phyloP scores from a whole-genome alignment of 2,113 vertebrate genomes.

The Uropsilus gracilis region DNA sequence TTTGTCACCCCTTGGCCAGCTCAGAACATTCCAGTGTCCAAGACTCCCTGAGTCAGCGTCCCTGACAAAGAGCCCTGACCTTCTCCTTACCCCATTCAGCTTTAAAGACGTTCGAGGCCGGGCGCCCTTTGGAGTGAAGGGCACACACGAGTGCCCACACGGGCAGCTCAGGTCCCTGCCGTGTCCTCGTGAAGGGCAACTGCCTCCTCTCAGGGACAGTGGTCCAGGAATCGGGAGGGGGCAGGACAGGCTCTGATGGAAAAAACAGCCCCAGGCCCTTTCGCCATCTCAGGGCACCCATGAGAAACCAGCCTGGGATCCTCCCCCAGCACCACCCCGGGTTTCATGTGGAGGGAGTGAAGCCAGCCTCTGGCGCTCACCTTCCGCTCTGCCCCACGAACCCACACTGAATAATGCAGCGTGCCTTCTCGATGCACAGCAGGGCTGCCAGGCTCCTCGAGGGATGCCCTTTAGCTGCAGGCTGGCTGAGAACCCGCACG shows the following conservation, averaged over 20 bases:
- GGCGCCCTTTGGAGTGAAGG: neutral
- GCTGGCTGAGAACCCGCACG: neutral
- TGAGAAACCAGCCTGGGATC: neutral
- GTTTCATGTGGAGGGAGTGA: slow-evolving; percentile 14
- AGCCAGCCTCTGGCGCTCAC: neutral
- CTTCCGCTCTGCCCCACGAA: neutral
- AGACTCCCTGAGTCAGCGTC: slow-evolving; percentile 42
- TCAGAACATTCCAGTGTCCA: neutral
- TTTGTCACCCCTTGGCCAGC: neutral
- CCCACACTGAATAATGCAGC: slow-evolving; percentile 42
- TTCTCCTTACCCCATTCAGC: neutral
- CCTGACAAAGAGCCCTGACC: neutral
- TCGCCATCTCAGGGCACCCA: neutral
- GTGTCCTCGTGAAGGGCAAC: slow-evolving; percentile 86
- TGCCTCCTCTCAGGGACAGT: too few species aligned
- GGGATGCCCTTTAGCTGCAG: neutral
- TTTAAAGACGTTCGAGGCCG: neutral
- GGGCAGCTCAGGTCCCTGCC: slow-evolving; percentile 86
- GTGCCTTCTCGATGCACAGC: too few species aligned
- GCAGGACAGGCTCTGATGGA: neutral
- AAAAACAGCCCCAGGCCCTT: neutral
- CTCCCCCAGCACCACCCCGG: neutral
- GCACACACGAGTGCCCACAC: slow-evolving; percentile 72
- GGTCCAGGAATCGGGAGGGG: slow-evolving; percentile 83
- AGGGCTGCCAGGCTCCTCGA: too few species aligned